phyloP scores from a whole-genome alignment of 2,113 vertebrate species.

The Malurus melanocephalus region DNA sequence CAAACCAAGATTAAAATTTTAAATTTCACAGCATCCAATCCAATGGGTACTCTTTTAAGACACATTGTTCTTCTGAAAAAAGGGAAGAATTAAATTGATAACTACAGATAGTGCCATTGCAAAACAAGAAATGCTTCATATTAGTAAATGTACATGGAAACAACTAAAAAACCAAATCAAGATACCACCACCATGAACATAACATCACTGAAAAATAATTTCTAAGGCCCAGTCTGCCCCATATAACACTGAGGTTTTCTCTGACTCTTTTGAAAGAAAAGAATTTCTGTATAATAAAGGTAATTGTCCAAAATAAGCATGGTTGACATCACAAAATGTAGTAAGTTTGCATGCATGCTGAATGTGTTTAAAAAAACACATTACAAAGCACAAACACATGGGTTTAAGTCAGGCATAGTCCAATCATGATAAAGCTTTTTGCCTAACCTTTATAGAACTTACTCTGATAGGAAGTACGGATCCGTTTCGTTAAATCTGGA shows the following conservation, averaged over 20 bases:
- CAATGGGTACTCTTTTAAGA: not conserved
- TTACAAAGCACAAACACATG: conserved; percentile 62
- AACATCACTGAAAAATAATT: not conserved
- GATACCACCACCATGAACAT: not conserved
- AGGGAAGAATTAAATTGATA: not conserved
- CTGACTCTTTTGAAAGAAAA: not conserved
- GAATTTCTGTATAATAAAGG: not conserved
- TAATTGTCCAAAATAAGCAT: conserved; percentile 12
- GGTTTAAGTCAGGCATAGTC: conserved; percentile 63
- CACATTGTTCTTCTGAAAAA: conserved; percentile 14
- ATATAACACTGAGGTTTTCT: not conserved
- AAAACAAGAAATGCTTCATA: conserved; percentile 63
- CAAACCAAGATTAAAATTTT: conserved; percentile 1
- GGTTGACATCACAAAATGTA: conserved; percentile 47
- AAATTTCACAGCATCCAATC: conserved; percentile 8
- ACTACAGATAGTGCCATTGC: not conserved
- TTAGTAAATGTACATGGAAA: conserved; percentile 21
- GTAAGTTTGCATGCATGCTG: conserved; percentile 71
- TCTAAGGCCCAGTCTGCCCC: not conserved
- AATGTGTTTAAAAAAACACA: conserved; percentile 78
- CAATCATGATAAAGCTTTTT: conserved; percentile 54
- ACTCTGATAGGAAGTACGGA: conserved; percentile 99
- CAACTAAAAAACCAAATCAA: conserved; percentile 32
- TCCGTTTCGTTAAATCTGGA: conserved; percentile 99
- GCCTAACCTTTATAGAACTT: conserved; percentile 83